Evolutionary conservation across 1,140 invertebrate genomes (phyloP), one percentile per base, ranked within the genome.

Genomic region (Tetramorium parvispinum): DNA sequence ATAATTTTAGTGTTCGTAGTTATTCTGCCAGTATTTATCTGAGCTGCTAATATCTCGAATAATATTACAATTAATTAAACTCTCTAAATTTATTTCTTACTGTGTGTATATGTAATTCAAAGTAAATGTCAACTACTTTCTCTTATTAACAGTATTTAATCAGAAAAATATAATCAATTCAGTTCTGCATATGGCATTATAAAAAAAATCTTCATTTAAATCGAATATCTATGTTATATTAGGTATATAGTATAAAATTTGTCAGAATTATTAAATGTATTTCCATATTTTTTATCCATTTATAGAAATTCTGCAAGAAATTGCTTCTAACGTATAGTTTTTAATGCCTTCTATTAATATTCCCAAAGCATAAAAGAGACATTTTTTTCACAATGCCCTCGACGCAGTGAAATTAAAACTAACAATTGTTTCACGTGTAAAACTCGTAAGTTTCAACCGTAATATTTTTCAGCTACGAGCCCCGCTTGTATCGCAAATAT

Each of bases 401-500:
- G 32, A 37, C 5, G 27, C 18, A 11, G 13, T 53, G 46, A 24
- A 37, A 68, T 79, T 49, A 21, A 68, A 79, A 37, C 46, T 6
- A 16, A 2, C n/a, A n/a, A 24, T 32, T 46, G 37, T 71, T 55
- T 73, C 27, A 24, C 59, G 21, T 16, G 27, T 53, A 40, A 59
- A 75, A 49, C 13, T 43, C 40, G 18, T 32, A 21, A n/a, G n/a
- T 59, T 49, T 16, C 13, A 27, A 32, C 21, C 16, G 40, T 59
- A 46, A 75, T 83, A 75, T 83, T 83, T 83, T 73, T 75, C 40
- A 18, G 24, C 18, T 16, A 59, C 27, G 13, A 68, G 77, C 46
- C 53, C 18, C 24, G 55, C 10, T 59, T 53, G 51, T 81, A 73
- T 73, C 79, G 32, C 66, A 73, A 73, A 61, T 83, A 83, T 83